Evolutionary conservation across 2,113 vertebrate genomes (phyloP), one percentile per base, ranked within the genome.

Genomic region (Chrysemys picta): DNA sequence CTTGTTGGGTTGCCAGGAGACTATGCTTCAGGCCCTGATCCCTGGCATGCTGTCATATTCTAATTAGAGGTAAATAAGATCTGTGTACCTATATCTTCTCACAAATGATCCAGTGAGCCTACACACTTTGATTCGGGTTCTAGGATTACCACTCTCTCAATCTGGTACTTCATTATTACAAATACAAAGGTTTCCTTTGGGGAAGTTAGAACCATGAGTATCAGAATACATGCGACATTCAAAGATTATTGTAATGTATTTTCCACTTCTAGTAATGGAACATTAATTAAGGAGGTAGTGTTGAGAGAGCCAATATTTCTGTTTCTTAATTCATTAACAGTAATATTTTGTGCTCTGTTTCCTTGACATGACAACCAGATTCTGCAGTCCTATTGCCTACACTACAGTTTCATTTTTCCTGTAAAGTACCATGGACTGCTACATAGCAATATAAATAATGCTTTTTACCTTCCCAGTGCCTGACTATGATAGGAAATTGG

Each of bases 241-340:
- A 21, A 1, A 3, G 1, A 8, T 4, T 80, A 7, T 2, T 86
- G 2, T 12, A 38, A 17, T 10, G 3, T 50, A 12, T n/a, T 52
- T 16, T 65, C 49, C 80, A 80, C 85, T 89, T 80, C 90, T 59
- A 14, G 0, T 22, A 54, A 45, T 75, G 72, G 72, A 75, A 75
- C 13, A 65, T 31, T 65, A 65, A 35, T 35, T 65, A 65, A 65
- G 72, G 38, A 42, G 6, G 9, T 25, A 42, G 38, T 42, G 7
- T 42, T 42, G 72, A 75, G 38, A 38, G 38, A 42, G 38, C 19
- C 62, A 65, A 35, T 65, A n/a, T 35, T 65, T 31, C 31, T 65
- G 62, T 65, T 65, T 13, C 31, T 65, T 65, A 35, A 65, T 65
- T 65, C 12, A 62, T 29, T 14, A 62, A 5, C 31, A 62, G 59